phyloP scores from a whole-genome alignment of 2,888 invertebrate species.

The Hirtodrosophila cameraria region DNA sequence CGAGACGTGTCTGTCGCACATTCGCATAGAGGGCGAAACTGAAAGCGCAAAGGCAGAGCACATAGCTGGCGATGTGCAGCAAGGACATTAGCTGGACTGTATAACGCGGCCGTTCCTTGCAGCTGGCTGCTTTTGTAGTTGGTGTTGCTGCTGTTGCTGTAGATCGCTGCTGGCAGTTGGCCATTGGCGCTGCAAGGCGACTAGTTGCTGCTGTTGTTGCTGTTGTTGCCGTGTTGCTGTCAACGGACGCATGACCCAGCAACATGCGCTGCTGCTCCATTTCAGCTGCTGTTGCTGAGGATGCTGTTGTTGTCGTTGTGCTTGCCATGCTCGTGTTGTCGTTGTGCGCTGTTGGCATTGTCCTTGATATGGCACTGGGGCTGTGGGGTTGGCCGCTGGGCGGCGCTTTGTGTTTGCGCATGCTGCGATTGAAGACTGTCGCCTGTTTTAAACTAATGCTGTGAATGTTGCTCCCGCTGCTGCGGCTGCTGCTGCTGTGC shows the following conservation, averaged over 20 bases:
- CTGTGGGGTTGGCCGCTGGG: conserved; percentile 53
- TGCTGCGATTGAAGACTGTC: conserved; percentile 61
- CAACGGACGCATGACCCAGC: conserved; percentile 49
- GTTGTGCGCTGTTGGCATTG: conserved; percentile 52
- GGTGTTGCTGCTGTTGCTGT: conserved; percentile 26
- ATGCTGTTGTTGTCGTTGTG: conserved; percentile 13
- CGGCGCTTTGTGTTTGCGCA: conserved; percentile 78
- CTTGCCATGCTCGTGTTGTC: conserved; percentile 32
- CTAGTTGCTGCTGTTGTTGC: conserved; percentile 44
- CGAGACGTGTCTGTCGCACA: conserved; percentile 82
- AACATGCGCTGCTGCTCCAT: conserved; percentile 60
- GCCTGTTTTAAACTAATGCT: conserved; percentile 47
- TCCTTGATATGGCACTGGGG: conserved; percentile 54
- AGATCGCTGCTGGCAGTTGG: conserved; percentile 40
- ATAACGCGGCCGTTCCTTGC: conserved; percentile 59
- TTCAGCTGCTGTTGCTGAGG: conserved; percentile 28
- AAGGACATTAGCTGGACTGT: conserved; percentile 75
- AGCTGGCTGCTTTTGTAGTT: conserved; percentile 34
- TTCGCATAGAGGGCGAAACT: conserved; percentile 83
- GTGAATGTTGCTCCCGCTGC: conserved; percentile 25
- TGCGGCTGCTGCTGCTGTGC: conserved; percentile 27
- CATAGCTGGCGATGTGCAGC: conserved; percentile 82
- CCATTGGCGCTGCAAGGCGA: conserved; percentile 41
- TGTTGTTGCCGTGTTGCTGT: conserved; percentile 23
- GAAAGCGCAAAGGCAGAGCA: conserved; percentile 83